Evolutionary conservation across 2,113 vertebrate genomes (phyloP).

Genomic region (Alces alces): DNA sequence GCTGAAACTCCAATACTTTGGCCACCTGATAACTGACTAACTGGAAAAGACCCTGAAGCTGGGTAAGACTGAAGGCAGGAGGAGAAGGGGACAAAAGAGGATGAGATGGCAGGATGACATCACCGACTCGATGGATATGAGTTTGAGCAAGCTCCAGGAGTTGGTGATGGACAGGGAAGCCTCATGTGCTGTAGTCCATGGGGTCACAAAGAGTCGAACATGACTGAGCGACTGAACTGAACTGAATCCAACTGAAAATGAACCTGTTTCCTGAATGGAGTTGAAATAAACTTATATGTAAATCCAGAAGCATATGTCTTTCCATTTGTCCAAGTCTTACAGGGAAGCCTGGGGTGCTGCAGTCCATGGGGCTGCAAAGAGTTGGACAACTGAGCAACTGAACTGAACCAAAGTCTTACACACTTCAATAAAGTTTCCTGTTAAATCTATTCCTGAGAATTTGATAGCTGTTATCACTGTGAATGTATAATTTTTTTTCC

Average conservation of each 20-base stretch:
- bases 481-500: background rate
- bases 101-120: background rate
- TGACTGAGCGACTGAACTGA: background rate
- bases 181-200: background rate
- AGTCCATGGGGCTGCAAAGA: background rate
- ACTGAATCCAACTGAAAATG: background rate
- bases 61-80: background rate
- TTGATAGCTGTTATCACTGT: background rate
- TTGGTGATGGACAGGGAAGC: background rate
- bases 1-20: background rate
- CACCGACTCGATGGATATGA: background rate
- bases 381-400: background rate
- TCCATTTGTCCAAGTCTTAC: background rate
- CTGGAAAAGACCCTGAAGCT: background rate
- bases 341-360: background rate
- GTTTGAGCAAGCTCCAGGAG: background rate
- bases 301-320: background rate
- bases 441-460: background rate
- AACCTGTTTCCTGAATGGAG: background rate
- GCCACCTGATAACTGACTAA: background rate
- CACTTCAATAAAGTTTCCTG: background rate
- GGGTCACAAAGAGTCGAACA: background rate
- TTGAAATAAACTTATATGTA: background rate
- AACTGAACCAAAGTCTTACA: background rate
- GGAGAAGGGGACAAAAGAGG: background rate